These are phyloP conservation scores for Linnaemya vulpina DNA, from an alignment of 2,888 invertebrate species.

Conservation along the genomic window DNA sequence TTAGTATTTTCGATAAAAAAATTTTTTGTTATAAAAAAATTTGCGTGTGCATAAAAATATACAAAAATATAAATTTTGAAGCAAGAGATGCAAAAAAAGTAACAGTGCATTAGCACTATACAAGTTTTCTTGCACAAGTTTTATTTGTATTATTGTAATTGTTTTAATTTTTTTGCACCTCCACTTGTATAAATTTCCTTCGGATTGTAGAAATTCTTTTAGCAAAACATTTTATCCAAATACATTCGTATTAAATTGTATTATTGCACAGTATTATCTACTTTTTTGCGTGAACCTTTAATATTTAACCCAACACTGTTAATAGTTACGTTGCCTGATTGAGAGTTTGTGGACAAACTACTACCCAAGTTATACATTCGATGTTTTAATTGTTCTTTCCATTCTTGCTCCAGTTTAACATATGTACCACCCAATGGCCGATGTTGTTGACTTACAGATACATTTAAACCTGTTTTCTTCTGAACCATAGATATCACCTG, in stretches of 20 bases:
- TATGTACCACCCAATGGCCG: constrained; percentile 87
- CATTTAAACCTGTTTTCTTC: constrained; percentile 81
- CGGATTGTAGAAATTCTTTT: no score
- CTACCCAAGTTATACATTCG: constrained; percentile 64
- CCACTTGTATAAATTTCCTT: no score
- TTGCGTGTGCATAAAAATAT: no score
- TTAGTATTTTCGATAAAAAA: no score
- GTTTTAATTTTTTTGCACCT: no score
- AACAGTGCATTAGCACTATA: no score
- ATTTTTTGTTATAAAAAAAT: no score
- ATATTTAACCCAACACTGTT: constrained; percentile 44
- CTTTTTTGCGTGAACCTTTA: constrained; percentile 56
- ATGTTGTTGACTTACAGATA: constrained; percentile 74
- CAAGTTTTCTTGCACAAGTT: no score
- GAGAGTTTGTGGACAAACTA: constrained; percentile 22
- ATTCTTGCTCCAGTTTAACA: constrained; percentile 89
- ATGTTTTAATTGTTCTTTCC: constrained; percentile 86
- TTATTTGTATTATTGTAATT: no score
- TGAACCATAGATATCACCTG: constrained; percentile 81
- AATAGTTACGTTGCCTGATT: background rate
- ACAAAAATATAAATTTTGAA: no score
- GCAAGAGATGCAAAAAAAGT: no score
- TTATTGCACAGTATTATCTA: constrained; percentile 38
- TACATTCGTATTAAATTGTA: background rate
- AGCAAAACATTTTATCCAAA: background rate